A percentile compares a stretch with the other conserved stretches of the same genome.
Conservation (phyloP, 2,113 vertebrate genomes). For the Notechis scutatus region DNA sequence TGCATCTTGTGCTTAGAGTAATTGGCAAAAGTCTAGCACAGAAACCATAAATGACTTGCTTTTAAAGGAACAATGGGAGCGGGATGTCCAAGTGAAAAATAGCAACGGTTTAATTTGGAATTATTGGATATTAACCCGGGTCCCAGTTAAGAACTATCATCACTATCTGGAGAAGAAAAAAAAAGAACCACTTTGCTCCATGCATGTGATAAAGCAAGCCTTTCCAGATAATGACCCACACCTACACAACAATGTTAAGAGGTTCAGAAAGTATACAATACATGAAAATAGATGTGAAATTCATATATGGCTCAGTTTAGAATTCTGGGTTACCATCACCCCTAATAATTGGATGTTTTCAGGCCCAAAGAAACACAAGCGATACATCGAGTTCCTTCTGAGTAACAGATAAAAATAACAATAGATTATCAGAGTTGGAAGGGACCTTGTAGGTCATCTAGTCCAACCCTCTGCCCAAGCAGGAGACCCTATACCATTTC, state of each 20-base stretch:
- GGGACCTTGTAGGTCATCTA: too few species aligned
- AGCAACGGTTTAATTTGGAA: neutral
- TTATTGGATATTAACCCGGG: neutral
- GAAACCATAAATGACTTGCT: slow-evolving; percentile 53
- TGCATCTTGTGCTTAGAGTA: slow-evolving; percentile 10
- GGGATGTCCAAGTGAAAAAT: slow-evolving; percentile 15
- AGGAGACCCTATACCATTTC: too few species aligned
- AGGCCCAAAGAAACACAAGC: too few species aligned
- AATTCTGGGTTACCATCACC: neutral
- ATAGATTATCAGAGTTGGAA: too few species aligned
- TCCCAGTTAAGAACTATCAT: slow-evolving; percentile 6
- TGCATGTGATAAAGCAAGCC: neutral
- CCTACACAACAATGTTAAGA: slow-evolving; percentile 10
- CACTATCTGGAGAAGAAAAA: neutral
- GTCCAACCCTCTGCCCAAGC: too few species aligned
- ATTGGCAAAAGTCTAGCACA: slow-evolving; percentile 26
- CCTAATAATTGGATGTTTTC: too few species aligned
- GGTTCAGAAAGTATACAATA: slow-evolving; percentile 21
- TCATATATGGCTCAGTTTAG: neutral
- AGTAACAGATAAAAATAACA: too few species aligned
- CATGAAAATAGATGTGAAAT: neutral
- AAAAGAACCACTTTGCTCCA: neutral
- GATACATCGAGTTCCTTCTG: too few species aligned
- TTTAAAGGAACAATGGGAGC: slow-evolving; percentile 33
- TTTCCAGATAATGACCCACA: neutral